phyloP scores from a whole-genome alignment of 2,113 vertebrate species.

The Erpornis zantholeuca region DNA sequence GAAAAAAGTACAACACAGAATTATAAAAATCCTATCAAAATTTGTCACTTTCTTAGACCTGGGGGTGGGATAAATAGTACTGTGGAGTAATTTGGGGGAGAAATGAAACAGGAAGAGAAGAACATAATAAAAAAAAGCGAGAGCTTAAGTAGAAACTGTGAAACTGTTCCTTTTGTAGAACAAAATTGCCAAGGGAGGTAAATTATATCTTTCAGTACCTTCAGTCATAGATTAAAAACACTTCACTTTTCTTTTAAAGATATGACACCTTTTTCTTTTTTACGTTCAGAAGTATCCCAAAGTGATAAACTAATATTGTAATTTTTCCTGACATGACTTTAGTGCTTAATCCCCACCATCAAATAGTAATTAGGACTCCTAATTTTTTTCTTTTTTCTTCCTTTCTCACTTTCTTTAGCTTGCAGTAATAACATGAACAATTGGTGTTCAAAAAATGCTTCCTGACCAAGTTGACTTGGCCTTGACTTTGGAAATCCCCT shows the following conservation, averaged over 20 bases:
- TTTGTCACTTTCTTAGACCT: not conserved
- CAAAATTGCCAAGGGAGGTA: not conserved
- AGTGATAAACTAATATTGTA: not conserved
- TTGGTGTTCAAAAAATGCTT: not conserved
- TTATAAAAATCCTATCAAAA: not conserved
- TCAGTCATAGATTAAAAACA: not conserved
- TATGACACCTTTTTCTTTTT: not conserved
- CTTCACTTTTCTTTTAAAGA: not conserved
- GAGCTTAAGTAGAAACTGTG: not conserved
- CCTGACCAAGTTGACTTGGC: not conserved
- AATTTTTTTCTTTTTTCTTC: not conserved
- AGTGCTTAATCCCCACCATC: accelerated
- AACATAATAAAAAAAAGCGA: not conserved
- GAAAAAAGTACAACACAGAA: not conserved
- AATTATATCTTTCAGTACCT: constrained; percentile 29
- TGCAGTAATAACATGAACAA: not conserved
- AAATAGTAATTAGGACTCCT: not conserved
- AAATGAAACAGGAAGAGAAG: not conserved
- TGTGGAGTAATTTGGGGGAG: not conserved
- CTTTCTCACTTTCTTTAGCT: not conserved
- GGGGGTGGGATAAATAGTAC: not conserved
- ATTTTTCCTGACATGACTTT: not conserved
- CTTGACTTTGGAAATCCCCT: not conserved
- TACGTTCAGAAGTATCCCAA: not conserved
- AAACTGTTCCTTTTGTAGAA: not conserved